phyloP scores from a whole-genome alignment of 92 coral and sea anemone species.

The Galaxea fascicularis region DNA sequence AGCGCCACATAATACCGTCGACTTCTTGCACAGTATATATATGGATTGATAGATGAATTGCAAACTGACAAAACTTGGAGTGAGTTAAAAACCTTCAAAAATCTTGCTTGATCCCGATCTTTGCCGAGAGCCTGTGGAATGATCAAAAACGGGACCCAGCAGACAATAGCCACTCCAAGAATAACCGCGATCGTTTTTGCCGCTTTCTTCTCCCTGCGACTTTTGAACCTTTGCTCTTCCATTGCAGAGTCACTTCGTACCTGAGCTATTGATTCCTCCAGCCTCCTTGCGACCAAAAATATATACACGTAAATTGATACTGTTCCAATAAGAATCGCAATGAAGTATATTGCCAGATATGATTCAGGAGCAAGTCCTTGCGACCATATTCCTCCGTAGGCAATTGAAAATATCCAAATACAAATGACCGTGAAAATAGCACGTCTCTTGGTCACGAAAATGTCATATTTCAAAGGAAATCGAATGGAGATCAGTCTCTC shows the following conservation, averaged over 20 bases:
- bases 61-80: conserved; percentile 56
- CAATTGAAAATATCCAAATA: conserved; percentile 51
- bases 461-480: conserved; percentile 49
- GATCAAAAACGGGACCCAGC: conserved; percentile 47
- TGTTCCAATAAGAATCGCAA: conserved; percentile 41
- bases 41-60: conserved; percentile 70
- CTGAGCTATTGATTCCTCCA: conserved; percentile 15
- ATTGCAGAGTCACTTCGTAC: neutral
- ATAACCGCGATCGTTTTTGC: conserved; percentile 52
- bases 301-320: conserved; percentile 54
- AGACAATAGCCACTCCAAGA: conserved; percentile 30
- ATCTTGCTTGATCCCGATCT: neutral
- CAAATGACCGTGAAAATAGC: conserved; percentile 27
- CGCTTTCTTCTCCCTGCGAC: conserved; percentile 31
- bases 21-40: conserved; percentile 64
- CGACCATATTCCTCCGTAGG: conserved; percentile 35
- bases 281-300: conserved; percentile 46
- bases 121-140: conserved; percentile 3
- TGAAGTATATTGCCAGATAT: conserved; percentile 27
- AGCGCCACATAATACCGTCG: conserved; percentile 52
- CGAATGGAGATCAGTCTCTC: conserved; percentile 71
- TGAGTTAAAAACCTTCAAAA: conserved; percentile 8
- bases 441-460: conserved; percentile 43
- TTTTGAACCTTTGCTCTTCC: neutral
- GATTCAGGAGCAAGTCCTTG: neutral